Base-by-base conservation (phyloP, 2,113 vertebrate genomes). In the Daubentonia madagascariensis region DNA sequence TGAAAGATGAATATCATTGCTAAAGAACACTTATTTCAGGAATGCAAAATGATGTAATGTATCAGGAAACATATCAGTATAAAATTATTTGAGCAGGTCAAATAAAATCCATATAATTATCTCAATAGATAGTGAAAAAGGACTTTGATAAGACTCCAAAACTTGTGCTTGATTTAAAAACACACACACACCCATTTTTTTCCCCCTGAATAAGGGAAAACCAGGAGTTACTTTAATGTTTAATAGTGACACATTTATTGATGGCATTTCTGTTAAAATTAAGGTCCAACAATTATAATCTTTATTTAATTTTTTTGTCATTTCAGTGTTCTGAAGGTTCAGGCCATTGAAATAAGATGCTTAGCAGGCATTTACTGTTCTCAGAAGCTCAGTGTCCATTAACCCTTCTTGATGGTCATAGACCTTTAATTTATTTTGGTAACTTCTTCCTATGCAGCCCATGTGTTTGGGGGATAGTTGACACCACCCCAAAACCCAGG, bases 401-500 rank as follows among this genome's bases (percentile, higher is more conserved):
- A 75, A 76, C 22, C 16, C 6, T 68, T 68, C 35, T 83, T 70
- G 3, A 4, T 94, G 11, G 40, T 76, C 35, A 52, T 32, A 68
- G 75, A 75, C 12, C 9, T 6, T 67, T 96, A 37, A 65, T 92
- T 88, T 96, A 48, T 78, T 85, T 90, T 96, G 50, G 45, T 92
- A 70, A 76, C 61, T 88, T 88, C 23, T 6, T 95, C 9, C 9
- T 70, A 2, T 35, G 5, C 16, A 95, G 45, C 25, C 10, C 8
- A 32, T 63, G 23, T 86, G 18, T 83, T 84, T 88, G 28, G 32
- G 23, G 30, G 9, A 25, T 78, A 37, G 63, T 84, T 78, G 40
- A 73, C 2, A 81, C 45, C 9, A 81, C 54, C 40, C n/a, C 16
- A 25, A 76, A 76, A 89, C 43, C 61, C 13, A 65, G 32, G 45